Percentiles rank a stretch among this genome's conserved stretches.
These are phyloP conservation scores for Petaurus breviceps DNA, from an alignment of 2,113 vertebrate genomes.

Conservation along the genomic window DNA sequence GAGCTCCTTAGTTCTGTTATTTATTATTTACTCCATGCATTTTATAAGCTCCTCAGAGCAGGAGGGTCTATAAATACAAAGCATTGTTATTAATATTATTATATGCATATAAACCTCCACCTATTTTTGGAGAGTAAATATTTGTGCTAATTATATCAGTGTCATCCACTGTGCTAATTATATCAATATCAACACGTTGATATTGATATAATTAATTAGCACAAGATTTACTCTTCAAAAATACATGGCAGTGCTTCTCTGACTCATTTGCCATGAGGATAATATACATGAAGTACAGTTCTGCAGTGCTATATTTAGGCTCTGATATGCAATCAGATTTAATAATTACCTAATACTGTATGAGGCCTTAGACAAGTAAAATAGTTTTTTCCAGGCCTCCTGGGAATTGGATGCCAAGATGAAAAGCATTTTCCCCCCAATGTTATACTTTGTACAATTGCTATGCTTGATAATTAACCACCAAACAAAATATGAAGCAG, in stretches of 20 bases:
- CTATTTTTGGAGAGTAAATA: slow-evolving; percentile 83
- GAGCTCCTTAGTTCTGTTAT: slow-evolving; percentile 22
- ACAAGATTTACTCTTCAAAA: slow-evolving; percentile 79
- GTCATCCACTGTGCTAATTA: slow-evolving; percentile 82
- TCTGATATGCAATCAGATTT: slow-evolving; percentile 80
- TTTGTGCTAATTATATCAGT: slow-evolving; percentile 84
- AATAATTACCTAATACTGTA: slow-evolving; percentile 79
- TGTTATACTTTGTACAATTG: slow-evolving; percentile 45
- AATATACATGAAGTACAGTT: slow-evolving; percentile 75
- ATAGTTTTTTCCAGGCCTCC: slow-evolving; percentile 39
- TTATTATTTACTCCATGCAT: slow-evolving; percentile 41
- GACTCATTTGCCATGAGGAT: slow-evolving; percentile 78
- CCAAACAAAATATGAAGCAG: slow-evolving; percentile 46
- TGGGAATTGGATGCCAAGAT: slow-evolving; percentile 43
- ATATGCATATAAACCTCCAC: slow-evolving; percentile 71
- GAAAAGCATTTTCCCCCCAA: slow-evolving; percentile 48
- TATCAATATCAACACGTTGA: slow-evolving; percentile 83
- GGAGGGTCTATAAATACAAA: slow-evolving; percentile 18
- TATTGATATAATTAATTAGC: slow-evolving; percentile 83
- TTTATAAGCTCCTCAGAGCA: slow-evolving; percentile 62
- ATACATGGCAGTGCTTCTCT: slow-evolving; percentile 56
- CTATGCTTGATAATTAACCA: slow-evolving; percentile 54
- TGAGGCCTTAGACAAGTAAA: slow-evolving; percentile 25
- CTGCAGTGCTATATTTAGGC: slow-evolving; percentile 77
- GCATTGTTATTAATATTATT: slow-evolving; percentile 73